A percentile compares a stretch with the other conserved stretches of the same genome.
phyloP scores from a whole-genome alignment of 2,888 invertebrate genomes.

The Cantharis nigra region DNA sequence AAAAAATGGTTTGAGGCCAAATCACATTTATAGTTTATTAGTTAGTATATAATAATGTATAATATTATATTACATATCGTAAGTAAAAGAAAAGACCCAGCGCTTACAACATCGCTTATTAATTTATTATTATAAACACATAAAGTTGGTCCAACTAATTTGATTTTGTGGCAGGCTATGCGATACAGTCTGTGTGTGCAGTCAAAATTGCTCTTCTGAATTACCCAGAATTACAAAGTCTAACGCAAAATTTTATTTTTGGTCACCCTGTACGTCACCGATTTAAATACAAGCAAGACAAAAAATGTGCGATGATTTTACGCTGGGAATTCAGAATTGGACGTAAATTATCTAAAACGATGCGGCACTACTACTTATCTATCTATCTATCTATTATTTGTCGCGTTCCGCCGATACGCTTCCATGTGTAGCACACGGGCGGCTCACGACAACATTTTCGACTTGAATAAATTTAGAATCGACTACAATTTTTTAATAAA shows the following conservation, averaged over 20 bases:
- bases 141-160: conserved; percentile 51
- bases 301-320: conserved; percentile 3
- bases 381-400: background rate
- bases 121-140: conserved; percentile 41
- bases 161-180: conserved; percentile 50
- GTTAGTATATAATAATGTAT: background rate
- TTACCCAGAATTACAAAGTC: conserved; percentile 33
- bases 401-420: background rate
- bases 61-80: conserved; percentile 35
- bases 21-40: conserved; percentile 45
- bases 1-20: conserved; percentile 49
- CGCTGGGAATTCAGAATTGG: conserved; percentile 44
- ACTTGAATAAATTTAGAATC: background rate
- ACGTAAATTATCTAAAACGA: conserved; percentile 42
- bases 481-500: background rate
- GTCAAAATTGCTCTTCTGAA: conserved; percentile 48
- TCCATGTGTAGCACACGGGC: background rate
- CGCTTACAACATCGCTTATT: conserved; percentile 40
- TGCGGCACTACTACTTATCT: background rate
- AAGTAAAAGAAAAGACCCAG: conserved; percentile 23
- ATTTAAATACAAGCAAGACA: background rate
- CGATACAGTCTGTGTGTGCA: conserved; percentile 43
- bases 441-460: background rate
- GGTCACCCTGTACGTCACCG: background rate
- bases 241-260: background rate